A percentile compares a stretch with the other conserved stretches of the same genome.
These are phyloP conservation scores for Aix galericulata DNA, from an alignment of 2,113 vertebrate species.

Conservation along the genomic window DNA sequence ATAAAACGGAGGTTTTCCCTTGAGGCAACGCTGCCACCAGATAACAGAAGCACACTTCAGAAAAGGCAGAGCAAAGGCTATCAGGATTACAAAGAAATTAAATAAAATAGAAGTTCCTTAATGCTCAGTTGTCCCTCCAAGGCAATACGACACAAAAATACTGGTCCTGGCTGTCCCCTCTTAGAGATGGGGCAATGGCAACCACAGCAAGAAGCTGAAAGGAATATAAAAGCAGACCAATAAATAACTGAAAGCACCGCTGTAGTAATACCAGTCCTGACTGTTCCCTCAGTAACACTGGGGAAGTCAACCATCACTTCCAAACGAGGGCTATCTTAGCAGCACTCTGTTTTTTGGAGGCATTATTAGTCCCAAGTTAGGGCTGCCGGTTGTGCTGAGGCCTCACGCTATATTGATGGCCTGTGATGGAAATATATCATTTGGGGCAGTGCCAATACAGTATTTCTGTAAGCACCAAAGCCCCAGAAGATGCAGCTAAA, in stretches of 20 bases:
- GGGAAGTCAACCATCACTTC: background rate
- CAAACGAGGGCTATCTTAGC: background rate
- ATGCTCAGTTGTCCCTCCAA: background rate
- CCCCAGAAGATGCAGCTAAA: background rate
- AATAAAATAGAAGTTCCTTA: background rate
- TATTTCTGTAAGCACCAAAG: background rate
- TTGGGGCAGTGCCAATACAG: background rate
- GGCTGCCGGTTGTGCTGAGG: background rate
- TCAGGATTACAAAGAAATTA: background rate
- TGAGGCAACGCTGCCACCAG: background rate
- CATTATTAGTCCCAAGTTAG: fast-evolving
- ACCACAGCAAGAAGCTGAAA: background rate
- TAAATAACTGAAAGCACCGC: background rate
- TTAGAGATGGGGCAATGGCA: background rate
- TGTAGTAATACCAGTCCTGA: background rate
- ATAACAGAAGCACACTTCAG: background rate
- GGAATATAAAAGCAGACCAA: background rate
- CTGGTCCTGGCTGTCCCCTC: background rate
- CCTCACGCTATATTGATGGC: background rate
- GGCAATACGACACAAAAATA: background rate
- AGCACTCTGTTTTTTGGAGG: background rate
- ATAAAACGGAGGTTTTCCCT: background rate
- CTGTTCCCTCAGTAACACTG: background rate
- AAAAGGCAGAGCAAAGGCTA: background rate
- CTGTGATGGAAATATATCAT: fast-evolving